Percentiles rank a stretch among this genome's conserved stretches.
phyloP scores from a whole-genome alignment of 2,888 invertebrate genomes.

The Camponotus fellah region DNA sequence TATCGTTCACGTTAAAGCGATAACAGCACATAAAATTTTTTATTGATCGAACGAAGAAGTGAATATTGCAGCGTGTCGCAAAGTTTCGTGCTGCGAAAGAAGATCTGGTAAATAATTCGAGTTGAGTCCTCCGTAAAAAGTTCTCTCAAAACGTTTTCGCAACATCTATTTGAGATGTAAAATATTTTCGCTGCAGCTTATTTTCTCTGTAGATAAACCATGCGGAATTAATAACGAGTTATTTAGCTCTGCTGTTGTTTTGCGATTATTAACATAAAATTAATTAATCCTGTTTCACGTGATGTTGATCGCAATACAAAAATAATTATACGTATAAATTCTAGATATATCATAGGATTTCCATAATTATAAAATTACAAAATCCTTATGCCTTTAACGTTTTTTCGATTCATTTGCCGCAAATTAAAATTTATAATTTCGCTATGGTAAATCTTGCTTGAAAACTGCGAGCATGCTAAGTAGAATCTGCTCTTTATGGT shows the following conservation, averaged over 20 bases:
- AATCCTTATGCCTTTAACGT: background rate
- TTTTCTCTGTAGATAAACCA: background rate
- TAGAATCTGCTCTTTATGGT: conserved; percentile 46
- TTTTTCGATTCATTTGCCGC: conserved; percentile 11
- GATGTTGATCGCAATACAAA: background rate
- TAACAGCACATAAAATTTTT: conserved; percentile 31
- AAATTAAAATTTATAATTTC: conserved; percentile 29
- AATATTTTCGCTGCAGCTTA: conserved; percentile 4
- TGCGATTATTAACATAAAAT: background rate
- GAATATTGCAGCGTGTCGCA: conserved; percentile 35
- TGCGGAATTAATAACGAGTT: conserved; percentile 9
- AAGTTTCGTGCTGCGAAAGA: conserved; percentile 37
- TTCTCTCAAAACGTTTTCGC: conserved; percentile 29
- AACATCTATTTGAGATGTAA: background rate
- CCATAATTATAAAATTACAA: background rate
- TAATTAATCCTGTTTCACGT: background rate
- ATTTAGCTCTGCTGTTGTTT: background rate
- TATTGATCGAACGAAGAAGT: conserved; percentile 29
- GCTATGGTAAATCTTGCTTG: conserved; percentile 20
- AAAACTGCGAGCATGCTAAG: conserved; percentile 25
- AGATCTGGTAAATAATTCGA: conserved; percentile 45
- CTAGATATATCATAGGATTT: background rate
- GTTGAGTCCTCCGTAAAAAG: conserved; percentile 20
- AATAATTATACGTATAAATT: background rate
- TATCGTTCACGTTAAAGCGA: conserved; percentile 42